Conservation (phyloP, 53 echinoderm and acorn worm genomes). For the Holothuria leucospilota region DNA sequence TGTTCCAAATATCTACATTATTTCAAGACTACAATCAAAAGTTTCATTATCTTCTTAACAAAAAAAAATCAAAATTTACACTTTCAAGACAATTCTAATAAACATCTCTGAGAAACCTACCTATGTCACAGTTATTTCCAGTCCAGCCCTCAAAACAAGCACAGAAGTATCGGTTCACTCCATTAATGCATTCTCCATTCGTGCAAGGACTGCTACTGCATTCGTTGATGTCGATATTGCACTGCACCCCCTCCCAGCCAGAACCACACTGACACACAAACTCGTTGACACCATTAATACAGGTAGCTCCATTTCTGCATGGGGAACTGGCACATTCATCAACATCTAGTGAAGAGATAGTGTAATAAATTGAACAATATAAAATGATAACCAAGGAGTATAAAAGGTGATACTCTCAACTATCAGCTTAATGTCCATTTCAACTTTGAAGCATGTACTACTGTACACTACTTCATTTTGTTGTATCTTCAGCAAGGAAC, state of each 20-base stretch:
- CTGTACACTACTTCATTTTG: no score
- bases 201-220: slow-evolving; percentile 48
- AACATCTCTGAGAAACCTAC: slow-evolving; percentile 19
- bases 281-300: slow-evolving; percentile 12
- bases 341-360: background rate
- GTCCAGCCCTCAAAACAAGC: slow-evolving; percentile 45
- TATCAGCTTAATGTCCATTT: no score
- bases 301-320: slow-evolving; percentile 27
- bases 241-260: slow-evolving; percentile 42
- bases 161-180: slow-evolving; percentile 52
- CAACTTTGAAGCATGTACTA: no score
- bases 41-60: no score
- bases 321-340: slow-evolving; percentile 38
- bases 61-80: no score
- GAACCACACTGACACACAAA: slow-evolving; percentile 16
- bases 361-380: no score
- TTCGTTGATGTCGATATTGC: slow-evolving; percentile 52
- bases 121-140: slow-evolving; percentile 55
- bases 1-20: no score
- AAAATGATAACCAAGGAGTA: no score
- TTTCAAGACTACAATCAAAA: no score
- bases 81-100: no score
- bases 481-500: no score
- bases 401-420: no score
- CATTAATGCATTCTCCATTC: slow-evolving; percentile 45